Percentiles rank a stretch among this genome's conserved stretches.
Evolutionary conservation across 2,113 vertebrate genomes (phyloP).

Genomic region (Pipa parva): DNA sequence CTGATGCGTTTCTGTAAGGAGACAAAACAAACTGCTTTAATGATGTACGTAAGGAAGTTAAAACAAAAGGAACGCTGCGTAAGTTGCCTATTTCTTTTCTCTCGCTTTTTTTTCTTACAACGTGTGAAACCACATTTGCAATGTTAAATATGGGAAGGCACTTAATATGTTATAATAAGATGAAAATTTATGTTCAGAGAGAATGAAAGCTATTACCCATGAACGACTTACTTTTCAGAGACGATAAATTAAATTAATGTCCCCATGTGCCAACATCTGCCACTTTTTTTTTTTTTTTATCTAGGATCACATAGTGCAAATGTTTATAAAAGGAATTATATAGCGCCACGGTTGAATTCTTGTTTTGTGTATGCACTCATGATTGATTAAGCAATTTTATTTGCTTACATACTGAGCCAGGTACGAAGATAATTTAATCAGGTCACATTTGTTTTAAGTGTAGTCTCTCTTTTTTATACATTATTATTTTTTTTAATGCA

Average conservation of each 20-base stretch:
- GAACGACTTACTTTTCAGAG: constrained; percentile 61
- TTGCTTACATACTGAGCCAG: constrained; percentile 53
- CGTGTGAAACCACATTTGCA: constrained; percentile 32
- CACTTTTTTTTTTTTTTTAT: constrained; percentile 60
- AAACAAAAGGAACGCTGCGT: constrained; percentile 18
- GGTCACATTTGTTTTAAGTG: constrained; percentile 52
- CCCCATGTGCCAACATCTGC: constrained; percentile 67
- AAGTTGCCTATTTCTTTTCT: background rate
- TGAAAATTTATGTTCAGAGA: constrained; percentile 57
- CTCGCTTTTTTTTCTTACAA: constrained; percentile 1
- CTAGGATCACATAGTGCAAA: constrained; percentile 59
- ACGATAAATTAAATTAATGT: constrained; percentile 64
- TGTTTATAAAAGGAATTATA: constrained; percentile 68
- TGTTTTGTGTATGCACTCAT: constrained; percentile 45
- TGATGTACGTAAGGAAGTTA: constrained; percentile 18
- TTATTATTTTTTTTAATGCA: background rate
- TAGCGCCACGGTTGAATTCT: constrained; percentile 66
- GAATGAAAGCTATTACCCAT: constrained; percentile 58
- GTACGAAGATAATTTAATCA: constrained; percentile 58
- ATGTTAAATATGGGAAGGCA: constrained; percentile 46
- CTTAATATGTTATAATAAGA: constrained; percentile 51
- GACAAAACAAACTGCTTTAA: constrained; percentile 30
- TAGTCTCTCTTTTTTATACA: constrained; percentile 49
- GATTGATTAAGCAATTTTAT: constrained; percentile 65
- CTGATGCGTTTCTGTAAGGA: constrained; percentile 17